Percentiles rank a stretch among this genome's conserved stretches.
These are phyloP conservation scores for Pomacea maculata DNA, from an alignment of 1,140 invertebrate species.

Conservation along the genomic window DNA sequence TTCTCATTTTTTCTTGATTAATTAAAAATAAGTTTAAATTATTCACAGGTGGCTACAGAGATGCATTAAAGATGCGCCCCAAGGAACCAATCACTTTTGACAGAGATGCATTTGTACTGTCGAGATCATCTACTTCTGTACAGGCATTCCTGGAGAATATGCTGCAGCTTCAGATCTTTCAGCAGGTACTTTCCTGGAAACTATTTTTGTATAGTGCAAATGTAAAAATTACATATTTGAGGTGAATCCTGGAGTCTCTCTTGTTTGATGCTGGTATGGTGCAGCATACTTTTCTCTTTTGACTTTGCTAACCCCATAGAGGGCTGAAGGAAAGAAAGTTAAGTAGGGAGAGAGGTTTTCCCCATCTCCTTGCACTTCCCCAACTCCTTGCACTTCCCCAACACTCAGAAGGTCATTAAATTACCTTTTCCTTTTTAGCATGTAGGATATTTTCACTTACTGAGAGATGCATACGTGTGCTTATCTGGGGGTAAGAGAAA, in stretches of 20 bases:
- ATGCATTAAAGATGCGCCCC: conserved; percentile 84
- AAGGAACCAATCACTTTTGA: conserved; percentile 87
- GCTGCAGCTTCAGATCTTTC: conserved; percentile 92
- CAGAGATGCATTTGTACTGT: conserved; percentile 84
- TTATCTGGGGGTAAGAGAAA: neutral
- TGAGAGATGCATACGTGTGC: neutral
- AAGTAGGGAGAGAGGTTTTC: too few species aligned
- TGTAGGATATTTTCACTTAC: neutral
- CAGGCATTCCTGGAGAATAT: conserved; percentile 90
- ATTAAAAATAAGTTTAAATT: conserved; percentile 7
- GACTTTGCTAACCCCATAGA: too few species aligned
- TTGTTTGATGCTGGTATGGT: too few species aligned
- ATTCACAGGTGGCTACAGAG: conserved; percentile 80
- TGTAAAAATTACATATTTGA: too few species aligned
- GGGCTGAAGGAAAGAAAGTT: too few species aligned
- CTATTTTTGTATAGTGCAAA: neutral
- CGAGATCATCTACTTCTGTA: conserved; percentile 78
- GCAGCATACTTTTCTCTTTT: too few species aligned
- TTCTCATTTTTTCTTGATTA: neutral
- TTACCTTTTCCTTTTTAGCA: too few species aligned
- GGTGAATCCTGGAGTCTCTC: too few species aligned
- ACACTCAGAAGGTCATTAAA: too few species aligned
- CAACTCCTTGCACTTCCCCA: too few species aligned
- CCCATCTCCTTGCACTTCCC: too few species aligned
- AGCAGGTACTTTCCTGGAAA: conserved; percentile 73